Evolutionary conservation across 2,113 vertebrate genomes (phyloP).

Genomic region (Elachura formosa): DNA sequence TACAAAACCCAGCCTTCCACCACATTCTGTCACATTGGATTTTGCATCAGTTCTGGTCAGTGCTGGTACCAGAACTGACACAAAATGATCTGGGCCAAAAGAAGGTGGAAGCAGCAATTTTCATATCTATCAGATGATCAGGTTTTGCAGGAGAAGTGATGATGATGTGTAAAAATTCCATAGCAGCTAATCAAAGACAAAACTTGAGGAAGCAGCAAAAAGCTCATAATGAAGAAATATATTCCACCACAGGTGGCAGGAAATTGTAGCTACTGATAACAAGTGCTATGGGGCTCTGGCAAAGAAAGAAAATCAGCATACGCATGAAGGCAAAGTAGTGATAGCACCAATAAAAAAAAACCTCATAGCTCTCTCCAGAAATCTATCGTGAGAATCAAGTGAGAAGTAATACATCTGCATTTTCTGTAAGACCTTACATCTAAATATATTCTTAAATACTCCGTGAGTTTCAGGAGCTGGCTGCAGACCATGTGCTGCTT

Average conservation of each 20-base stretch:
- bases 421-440: conserved; percentile 29
- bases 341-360: background rate
- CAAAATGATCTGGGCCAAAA: background rate
- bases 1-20: background rate
- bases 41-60: background rate
- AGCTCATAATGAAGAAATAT: conserved; percentile 37
- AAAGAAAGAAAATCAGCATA: conserved; percentile 27
- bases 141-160: background rate
- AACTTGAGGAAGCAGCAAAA: conserved; percentile 29
- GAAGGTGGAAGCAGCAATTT: background rate
- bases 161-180: conserved; percentile 3
- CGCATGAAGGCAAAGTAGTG: conserved; percentile 24
- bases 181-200: background rate
- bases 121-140: background rate
- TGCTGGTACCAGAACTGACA: background rate
- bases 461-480: background rate
- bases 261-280: conserved; percentile 41
- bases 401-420: conserved; percentile 8
- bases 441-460: conserved; percentile 12
- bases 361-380: conserved; percentile 19
- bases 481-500: conserved; percentile 6
- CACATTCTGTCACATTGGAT: background rate
- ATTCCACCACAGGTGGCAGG: conserved; percentile 47
- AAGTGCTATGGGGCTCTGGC: conserved; percentile 2
- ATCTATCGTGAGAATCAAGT: conserved; percentile 1